Evolutionary conservation across 2,888 invertebrate species (phyloP), one percentile per base, ranked within the genome.

Genomic region (Eupithecia subumbrata): DNA sequence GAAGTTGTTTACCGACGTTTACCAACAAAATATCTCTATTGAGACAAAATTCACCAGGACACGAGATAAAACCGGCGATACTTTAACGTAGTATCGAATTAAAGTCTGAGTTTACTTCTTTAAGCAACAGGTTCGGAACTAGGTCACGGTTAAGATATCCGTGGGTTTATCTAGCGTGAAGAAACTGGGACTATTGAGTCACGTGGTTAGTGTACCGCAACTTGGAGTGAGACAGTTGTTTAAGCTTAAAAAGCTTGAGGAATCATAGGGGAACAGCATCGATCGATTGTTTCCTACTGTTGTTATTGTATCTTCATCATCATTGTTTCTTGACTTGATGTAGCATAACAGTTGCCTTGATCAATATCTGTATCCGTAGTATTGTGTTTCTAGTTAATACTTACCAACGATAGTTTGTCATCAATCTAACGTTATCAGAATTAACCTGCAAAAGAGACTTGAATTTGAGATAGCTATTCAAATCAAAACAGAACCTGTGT

Each of bases 101-200:
- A 89, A 84, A 81, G 79, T 84, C 88, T 87, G 85, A 85, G 83
- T 81, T 82, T 82, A 85, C 83, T 84, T 79, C 83, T 83, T 88
- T 85, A 79, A 89, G 92, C 92, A 92, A 92, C 92, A 92, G 92
- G 92, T 92, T 85, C 87, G 85, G 86, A 88, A 89, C 86, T 88
- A 84, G 84, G 81, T 70, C 75, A 78, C 75, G 72, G 76, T 73
- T 78, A 79, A 77, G 80, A 76, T 77, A 79, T 78, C 75, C 75
- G 78, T 76, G 78, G 43, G 76, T 79, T 80, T 82, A 79, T 80
- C 76, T 79, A 77, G 74, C 78, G 75, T 74, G 75, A 74, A 74
- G 73, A 70, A 76, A 74, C 72, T 63, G 78, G 67, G 73, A 69
- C 52, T 71, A 68, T 78, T 79, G 56, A 79, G 77, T 72, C 75